Evolutionary conservation across 2,888 invertebrate species (phyloP).

Genomic region (Bellardia bayeri): DNA sequence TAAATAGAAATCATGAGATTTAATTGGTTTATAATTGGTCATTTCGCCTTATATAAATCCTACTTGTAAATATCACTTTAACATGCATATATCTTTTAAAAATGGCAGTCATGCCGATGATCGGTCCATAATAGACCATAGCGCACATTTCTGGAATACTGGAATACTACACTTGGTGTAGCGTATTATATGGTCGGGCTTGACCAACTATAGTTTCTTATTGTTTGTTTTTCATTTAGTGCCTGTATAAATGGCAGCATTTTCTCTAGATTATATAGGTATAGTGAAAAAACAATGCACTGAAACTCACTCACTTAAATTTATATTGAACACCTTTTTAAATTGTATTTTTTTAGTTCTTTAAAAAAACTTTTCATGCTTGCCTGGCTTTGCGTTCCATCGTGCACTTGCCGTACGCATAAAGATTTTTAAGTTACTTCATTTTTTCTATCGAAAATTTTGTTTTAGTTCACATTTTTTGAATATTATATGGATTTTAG

Average conservation of each 20-base stretch:
- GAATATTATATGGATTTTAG: not conserved
- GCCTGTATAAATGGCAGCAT: not conserved
- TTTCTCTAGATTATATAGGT: slow-evolving; percentile 10
- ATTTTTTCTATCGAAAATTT: not conserved
- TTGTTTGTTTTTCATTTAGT: not conserved
- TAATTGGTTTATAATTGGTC: no score
- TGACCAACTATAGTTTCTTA: no score
- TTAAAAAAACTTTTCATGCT: slow-evolving; percentile 27
- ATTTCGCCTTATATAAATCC: no score
- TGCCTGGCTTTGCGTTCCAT: not conserved
- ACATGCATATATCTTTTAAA: no score
- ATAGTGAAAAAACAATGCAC: not conserved
- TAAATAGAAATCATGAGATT: no score
- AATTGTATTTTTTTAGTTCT: not conserved
- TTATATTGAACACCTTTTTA: not conserved
- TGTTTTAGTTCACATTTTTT: not conserved
- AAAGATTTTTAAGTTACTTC: slow-evolving; percentile 20
- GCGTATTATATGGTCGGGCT: no score
- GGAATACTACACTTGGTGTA: no score
- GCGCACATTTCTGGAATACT: no score
- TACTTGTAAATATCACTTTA: no score
- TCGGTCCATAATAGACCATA: no score
- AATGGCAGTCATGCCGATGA: no score
- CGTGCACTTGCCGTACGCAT: not conserved
- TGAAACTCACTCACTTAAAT: not conserved